phyloP scores from a whole-genome alignment of 2,888 invertebrate species.

The Agrochola litura region DNA sequence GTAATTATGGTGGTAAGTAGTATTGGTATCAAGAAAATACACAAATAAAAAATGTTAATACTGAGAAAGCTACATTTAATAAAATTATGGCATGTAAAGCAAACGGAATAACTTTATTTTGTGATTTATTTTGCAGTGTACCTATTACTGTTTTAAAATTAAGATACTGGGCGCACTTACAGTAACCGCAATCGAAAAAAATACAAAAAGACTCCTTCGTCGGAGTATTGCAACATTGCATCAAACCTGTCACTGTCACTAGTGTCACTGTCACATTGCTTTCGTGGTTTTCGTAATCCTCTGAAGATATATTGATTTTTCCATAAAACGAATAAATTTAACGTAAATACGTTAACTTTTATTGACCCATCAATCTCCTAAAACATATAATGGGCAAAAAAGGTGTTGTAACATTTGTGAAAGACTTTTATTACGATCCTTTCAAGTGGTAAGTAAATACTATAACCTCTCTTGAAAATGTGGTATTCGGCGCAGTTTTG shows the following conservation, averaged over 20 bases:
- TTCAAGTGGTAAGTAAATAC: constrained; percentile 93
- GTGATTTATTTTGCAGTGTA: neutral
- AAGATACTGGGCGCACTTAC: neutral
- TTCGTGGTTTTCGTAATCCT: constrained; percentile 29
- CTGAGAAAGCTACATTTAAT: neutral
- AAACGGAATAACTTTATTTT: neutral
- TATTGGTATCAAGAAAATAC: neutral
- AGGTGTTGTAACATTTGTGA: constrained; percentile 90
- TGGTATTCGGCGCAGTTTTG: constrained; percentile 42
- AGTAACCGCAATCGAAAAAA: neutral
- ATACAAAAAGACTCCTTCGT: neutral
- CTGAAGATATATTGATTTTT: constrained; percentile 64
- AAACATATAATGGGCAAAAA: constrained; percentile 91
- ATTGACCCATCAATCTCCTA: constrained; percentile 52
- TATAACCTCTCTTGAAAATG: constrained; percentile 77
- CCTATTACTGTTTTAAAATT: neutral
- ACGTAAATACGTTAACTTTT: constrained; percentile 55
- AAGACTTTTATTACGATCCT: constrained; percentile 93
- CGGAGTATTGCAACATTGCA: constrained; percentile 22
- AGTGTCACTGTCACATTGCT: constrained; percentile 44
- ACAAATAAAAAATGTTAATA: neutral
- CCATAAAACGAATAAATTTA: constrained; percentile 56
- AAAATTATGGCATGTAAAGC: neutral
- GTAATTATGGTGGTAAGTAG: no score
- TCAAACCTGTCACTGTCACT: neutral